Percentiles rank a stretch among this genome's conserved stretches.
Evolutionary conservation across 2,888 invertebrate genomes (phyloP).

Genomic region (Aleiodes testaceus): DNA sequence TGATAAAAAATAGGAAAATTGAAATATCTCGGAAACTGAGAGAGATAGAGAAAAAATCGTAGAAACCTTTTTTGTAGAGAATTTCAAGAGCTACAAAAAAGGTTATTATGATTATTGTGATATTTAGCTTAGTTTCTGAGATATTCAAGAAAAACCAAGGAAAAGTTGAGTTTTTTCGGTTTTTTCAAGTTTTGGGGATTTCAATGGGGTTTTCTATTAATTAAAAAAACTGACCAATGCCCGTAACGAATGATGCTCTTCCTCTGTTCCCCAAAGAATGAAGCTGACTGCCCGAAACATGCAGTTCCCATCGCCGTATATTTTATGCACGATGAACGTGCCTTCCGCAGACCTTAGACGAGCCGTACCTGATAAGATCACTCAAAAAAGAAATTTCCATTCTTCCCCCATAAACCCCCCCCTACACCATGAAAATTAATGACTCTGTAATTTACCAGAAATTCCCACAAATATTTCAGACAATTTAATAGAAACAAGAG

Average conservation of each 20-base stretch:
- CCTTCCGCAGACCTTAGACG: conserved; percentile 61
- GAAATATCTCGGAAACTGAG: too few relatives aligned
- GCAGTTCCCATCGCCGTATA: conserved; percentile 69
- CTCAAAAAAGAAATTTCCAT: conserved; percentile 32
- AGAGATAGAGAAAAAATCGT: too few relatives aligned
- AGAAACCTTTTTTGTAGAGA: too few relatives aligned
- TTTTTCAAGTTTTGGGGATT: too few relatives aligned
- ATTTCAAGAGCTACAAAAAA: too few relatives aligned
- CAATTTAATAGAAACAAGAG: too few relatives aligned
- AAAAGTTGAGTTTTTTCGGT: too few relatives aligned
- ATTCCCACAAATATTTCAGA: not conserved
- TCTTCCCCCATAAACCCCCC: not conserved
- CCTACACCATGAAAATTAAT: not conserved
- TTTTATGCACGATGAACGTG: conserved; percentile 66
- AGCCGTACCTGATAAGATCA: conserved; percentile 56
- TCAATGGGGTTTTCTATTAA: too few relatives aligned
- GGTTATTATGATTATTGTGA: too few relatives aligned
- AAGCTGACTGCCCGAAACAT: conserved; percentile 68
- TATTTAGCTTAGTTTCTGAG: too few relatives aligned
- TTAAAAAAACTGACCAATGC: conserved; percentile 54
- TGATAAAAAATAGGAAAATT: too few relatives aligned
- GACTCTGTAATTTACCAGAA: conserved; percentile 1
- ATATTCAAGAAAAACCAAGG: too few relatives aligned
- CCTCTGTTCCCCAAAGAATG: conserved; percentile 65
- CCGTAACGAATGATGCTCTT: conserved; percentile 62